Conservation (phyloP, 2,113 vertebrate species). For the Pantherophis guttatus region DNA sequence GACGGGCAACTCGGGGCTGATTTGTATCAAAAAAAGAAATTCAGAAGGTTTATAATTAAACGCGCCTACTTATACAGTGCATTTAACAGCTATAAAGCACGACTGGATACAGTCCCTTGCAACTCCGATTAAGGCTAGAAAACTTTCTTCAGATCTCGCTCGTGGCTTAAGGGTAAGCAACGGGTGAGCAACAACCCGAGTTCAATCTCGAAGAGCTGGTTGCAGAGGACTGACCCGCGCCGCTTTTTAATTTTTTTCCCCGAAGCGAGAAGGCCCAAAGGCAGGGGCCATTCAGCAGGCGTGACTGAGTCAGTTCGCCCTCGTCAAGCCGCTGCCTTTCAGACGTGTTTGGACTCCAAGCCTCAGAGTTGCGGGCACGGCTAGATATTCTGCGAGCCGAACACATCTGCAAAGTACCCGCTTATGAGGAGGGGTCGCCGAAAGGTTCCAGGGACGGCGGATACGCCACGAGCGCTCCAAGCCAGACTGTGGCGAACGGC, state of each 20-base stretch:
- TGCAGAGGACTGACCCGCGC: background rate
- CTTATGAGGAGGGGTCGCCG: background rate
- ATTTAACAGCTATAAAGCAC: background rate
- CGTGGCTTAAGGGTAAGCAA: background rate
- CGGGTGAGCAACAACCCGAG: background rate
- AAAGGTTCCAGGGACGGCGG: background rate
- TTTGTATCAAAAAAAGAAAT: background rate
- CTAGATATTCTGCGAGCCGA: background rate
- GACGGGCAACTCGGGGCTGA: background rate
- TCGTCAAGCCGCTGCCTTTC: background rate
- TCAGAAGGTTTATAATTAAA: background rate
- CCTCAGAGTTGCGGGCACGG: background rate
- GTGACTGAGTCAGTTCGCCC: background rate
- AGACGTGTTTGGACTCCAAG: background rate
- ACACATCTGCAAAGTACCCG: background rate
- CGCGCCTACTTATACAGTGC: background rate
- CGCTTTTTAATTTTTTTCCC: background rate
- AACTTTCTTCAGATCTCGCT: background rate
- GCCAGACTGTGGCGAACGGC: background rate
- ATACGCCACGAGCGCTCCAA: background rate
- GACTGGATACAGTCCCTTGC: background rate
- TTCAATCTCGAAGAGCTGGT: background rate
- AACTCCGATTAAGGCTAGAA: background rate
- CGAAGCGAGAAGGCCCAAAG: background rate
- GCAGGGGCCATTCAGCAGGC: background rate